These are phyloP conservation scores for Sepioteuthis lessoniana DNA, from an alignment of 2,888 invertebrate genomes.

Conservation along the genomic window DNA sequence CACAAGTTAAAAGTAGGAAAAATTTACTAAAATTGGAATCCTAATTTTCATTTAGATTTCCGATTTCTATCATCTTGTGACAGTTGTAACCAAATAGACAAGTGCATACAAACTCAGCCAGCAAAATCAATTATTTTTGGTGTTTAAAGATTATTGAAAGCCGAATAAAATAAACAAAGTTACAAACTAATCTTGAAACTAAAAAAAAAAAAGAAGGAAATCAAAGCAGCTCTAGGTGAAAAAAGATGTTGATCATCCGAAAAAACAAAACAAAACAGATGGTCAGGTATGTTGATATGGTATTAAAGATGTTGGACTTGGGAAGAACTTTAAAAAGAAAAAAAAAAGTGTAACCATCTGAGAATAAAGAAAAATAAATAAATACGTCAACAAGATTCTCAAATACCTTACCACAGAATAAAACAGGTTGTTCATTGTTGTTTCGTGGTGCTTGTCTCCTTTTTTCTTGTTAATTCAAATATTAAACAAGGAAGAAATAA, in stretches of 20 bases:
- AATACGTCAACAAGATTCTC: neutral
- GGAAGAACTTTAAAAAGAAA: too few species aligned
- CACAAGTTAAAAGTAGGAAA: neutral
- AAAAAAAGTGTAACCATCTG: neutral
- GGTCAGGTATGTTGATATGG: neutral
- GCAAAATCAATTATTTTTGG: neutral
- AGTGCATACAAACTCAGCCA: neutral
- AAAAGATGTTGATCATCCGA: neutral
- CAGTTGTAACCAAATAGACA: neutral
- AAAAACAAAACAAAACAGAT: neutral
- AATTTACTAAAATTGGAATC: too few species aligned
- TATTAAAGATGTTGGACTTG: too few species aligned
- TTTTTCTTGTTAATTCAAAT: neutral
- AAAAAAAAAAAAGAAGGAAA: neutral
- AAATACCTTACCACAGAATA: neutral
- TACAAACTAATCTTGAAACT: neutral
- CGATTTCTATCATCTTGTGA: neutral
- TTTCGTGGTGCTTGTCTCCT: neutral
- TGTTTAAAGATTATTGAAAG: neutral
- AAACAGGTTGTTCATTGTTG: neutral
- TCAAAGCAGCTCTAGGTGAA: too few species aligned
- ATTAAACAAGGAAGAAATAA: neutral
- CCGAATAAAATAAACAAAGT: neutral
- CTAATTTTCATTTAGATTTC: too few species aligned
- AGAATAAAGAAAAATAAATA: neutral